Conservation (phyloP, 2,113 vertebrate genomes). For the Tachysurus fulvidraco region DNA sequence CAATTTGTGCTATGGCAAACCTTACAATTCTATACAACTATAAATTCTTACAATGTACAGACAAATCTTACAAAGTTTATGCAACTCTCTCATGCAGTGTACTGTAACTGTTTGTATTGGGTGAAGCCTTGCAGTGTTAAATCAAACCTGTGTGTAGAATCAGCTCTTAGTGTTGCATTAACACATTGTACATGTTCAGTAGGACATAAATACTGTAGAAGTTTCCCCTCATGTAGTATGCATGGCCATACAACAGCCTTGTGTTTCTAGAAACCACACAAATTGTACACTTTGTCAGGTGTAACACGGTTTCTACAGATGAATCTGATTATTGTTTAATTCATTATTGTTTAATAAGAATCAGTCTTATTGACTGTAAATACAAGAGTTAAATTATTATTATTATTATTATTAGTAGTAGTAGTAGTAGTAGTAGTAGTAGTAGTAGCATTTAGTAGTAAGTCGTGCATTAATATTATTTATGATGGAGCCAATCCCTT, state of each 20-base stretch:
- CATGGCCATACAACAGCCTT: neutral
- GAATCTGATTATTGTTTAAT: neutral
- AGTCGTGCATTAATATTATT: neutral
- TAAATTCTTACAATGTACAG: neutral
- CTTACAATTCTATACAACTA: neutral
- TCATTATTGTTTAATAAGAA: neutral
- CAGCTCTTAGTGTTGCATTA: neutral
- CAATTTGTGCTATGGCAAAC: neutral
- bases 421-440: neutral
- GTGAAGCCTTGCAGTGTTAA: neutral
- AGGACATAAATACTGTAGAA: neutral
- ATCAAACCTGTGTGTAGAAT: neutral
- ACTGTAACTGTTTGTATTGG: neutral
- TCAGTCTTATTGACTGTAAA: neutral
- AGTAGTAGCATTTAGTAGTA: neutral
- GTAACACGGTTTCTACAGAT: neutral
- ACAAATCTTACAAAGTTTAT: neutral
- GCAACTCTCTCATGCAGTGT: neutral
- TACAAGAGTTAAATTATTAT: neutral
- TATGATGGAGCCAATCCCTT: neutral
- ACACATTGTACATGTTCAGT: neutral
- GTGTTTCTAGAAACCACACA: neutral
- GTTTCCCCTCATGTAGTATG: neutral
- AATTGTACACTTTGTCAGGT: neutral
- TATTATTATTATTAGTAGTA: neutral